A percentile compares a stretch with the other conserved stretches of the same genome.
These are phyloP conservation scores for Epizoanthus illoricatus DNA, from an alignment of 92 coral and sea anemone species.

Conservation along the genomic window DNA sequence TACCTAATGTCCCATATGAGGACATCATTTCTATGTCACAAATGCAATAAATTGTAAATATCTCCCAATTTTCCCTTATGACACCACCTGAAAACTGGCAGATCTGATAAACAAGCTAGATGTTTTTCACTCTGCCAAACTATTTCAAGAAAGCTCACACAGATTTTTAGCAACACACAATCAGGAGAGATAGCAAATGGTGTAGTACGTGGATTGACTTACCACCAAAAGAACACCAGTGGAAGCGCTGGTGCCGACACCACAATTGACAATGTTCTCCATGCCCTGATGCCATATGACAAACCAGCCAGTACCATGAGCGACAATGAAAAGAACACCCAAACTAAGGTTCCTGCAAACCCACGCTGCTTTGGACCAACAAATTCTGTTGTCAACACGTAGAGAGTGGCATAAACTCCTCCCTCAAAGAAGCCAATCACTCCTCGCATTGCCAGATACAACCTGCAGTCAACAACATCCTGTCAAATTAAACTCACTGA, in stretches of 20 bases:
- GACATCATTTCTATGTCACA: too few relatives aligned
- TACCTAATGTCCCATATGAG: too few relatives aligned
- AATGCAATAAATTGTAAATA: too few relatives aligned
- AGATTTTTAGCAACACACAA: too few relatives aligned
- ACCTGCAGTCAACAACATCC: constrained; percentile 41
- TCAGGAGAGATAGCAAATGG: too few relatives aligned
- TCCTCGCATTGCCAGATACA: constrained; percentile 74
- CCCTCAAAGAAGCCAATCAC: constrained; percentile 86
- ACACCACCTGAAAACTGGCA: too few relatives aligned
- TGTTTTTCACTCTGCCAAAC: too few relatives aligned
- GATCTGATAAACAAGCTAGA: too few relatives aligned
- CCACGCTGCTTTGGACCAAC: constrained; percentile 92
- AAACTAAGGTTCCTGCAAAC: constrained; percentile 82
- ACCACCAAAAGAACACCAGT: constrained; percentile 86
- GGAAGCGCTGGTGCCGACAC: constrained; percentile 89
- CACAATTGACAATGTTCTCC: constrained; percentile 87
- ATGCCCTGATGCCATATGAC: constrained; percentile 82
- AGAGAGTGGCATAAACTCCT: constrained; percentile 83
- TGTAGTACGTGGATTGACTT: constrained; percentile 16
- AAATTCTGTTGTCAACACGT: constrained; percentile 91
- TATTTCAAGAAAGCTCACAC: too few relatives aligned
- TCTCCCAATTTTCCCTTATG: too few relatives aligned
- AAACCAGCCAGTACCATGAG: constrained; percentile 79
- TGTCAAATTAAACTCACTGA: too few relatives aligned
- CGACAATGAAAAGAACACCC: constrained; percentile 78